Conservation (phyloP, 1,140 invertebrate species). For the Heliconius eleuchia region DNA sequence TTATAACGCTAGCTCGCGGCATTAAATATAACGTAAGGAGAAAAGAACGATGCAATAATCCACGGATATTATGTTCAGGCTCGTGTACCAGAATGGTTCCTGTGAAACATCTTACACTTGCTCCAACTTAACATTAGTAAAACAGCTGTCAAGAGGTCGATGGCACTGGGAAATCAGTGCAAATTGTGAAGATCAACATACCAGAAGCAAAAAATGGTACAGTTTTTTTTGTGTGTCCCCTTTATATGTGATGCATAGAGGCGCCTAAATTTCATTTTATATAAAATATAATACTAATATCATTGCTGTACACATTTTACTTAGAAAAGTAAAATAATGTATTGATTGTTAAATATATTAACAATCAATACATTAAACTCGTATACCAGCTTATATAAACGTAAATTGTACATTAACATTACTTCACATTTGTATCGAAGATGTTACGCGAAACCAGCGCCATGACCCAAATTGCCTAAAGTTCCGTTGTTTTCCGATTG, state of each 20-base stretch:
- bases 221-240: neutral
- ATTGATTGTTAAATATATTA: too few species aligned
- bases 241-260: neutral
- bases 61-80: slow-evolving; percentile 74
- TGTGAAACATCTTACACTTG: slow-evolving; percentile 66
- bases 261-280: neutral
- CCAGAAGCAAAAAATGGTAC: slow-evolving; percentile 61
- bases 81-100: slow-evolving; percentile 69
- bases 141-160: slow-evolving; percentile 77
- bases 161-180: slow-evolving; percentile 65
- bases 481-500: slow-evolving; percentile 26
- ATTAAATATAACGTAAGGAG: slow-evolving; percentile 57
- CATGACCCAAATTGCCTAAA: slow-evolving; percentile 26
- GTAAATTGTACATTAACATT: neutral
- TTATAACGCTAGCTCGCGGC: neutral
- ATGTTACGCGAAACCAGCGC: neutral
- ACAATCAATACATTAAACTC: neutral
- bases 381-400: neutral
- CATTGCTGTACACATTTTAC: neutral
- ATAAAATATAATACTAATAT: neutral
- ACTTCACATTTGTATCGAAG: neutral
- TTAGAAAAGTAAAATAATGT: neutral
- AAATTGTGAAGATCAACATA: slow-evolving; percentile 76
- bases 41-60: slow-evolving; percentile 76
- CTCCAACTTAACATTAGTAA: slow-evolving; percentile 62